A percentile compares a stretch with the other conserved stretches of the same genome.
These are phyloP conservation scores for Imbricaverruca yamaguchii DNA, from an alignment of 2,888 invertebrate species.

Conservation along the genomic window DNA sequence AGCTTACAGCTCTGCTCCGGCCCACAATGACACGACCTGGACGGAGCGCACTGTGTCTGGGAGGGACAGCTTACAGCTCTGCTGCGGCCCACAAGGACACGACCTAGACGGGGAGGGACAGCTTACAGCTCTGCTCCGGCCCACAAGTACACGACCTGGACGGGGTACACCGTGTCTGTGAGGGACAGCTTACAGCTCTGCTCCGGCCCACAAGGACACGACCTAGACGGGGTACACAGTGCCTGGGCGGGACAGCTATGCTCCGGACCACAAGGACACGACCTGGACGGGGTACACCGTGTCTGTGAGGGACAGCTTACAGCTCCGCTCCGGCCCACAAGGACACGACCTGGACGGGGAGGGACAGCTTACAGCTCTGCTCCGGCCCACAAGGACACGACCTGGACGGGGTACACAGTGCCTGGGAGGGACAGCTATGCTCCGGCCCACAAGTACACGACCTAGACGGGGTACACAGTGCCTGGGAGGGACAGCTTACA, in stretches of 20 bases:
- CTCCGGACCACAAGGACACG: no score
- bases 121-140: slow-evolving; percentile 80
- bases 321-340: slow-evolving; percentile 77
- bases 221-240: no score
- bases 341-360: no score
- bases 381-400: slow-evolving; percentile 57
- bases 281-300: no score
- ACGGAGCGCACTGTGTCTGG: no score
- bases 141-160: slow-evolving; percentile 41
- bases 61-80: slow-evolving; percentile 66
- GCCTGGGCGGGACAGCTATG: slow-evolving; percentile 42
- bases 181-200: slow-evolving; percentile 68
- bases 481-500: slow-evolving; percentile 54
- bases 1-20: slow-evolving; percentile 80
- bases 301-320: slow-evolving; percentile 51
- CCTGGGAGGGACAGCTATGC: slow-evolving; percentile 42
- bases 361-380: slow-evolving; percentile 69
- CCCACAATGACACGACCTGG: slow-evolving; percentile 41
- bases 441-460: no score
- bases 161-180: no score
- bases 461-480: no score
- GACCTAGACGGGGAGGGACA: no score
- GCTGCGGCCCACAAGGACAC: slow-evolving; percentile 60
- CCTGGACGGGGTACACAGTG: no score
- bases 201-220: slow-evolving; percentile 57